phyloP scores from a whole-genome alignment of 2,113 vertebrate genomes.

The Neopipo cinnamomea region DNA sequence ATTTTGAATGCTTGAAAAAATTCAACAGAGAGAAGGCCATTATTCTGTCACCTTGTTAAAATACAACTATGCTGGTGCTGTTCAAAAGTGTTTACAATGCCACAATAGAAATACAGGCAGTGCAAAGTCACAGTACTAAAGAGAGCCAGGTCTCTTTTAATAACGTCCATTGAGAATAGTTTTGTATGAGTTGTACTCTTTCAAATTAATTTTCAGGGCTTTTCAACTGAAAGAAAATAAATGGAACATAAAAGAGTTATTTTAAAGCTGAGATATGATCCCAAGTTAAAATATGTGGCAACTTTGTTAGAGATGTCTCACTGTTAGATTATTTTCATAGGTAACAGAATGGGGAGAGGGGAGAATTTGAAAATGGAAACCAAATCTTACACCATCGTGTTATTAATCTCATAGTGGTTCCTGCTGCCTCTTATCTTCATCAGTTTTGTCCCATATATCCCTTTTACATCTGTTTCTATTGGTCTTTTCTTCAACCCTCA shows the following conservation, averaged over 20 bases:
- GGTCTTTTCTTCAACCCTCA: neutral
- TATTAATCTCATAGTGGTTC: neutral
- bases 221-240: neutral
- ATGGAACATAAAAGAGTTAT: neutral
- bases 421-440: neutral
- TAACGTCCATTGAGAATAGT: neutral
- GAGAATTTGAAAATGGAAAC: neutral
- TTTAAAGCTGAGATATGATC: neutral
- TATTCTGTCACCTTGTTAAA: constrained; percentile 7
- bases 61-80: neutral
- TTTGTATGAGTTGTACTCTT: neutral
- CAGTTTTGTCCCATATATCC: neutral
- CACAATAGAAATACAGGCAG: neutral
- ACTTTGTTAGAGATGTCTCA: neutral
- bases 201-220: neutral
- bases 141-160: neutral
- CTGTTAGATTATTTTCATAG: neutral
- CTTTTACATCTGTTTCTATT: neutral
- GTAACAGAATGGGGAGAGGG: neutral
- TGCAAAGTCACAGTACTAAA: neutral
- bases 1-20: constrained; percentile 13
- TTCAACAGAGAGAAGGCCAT: neutral
- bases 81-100: constrained; percentile 1
- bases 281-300: neutral
- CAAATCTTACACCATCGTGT: neutral